A percentile compares a stretch with the other conserved stretches of the same genome.
Evolutionary conservation across 2,888 invertebrate genomes (phyloP).

Genomic region (Germaria angustata): DNA sequence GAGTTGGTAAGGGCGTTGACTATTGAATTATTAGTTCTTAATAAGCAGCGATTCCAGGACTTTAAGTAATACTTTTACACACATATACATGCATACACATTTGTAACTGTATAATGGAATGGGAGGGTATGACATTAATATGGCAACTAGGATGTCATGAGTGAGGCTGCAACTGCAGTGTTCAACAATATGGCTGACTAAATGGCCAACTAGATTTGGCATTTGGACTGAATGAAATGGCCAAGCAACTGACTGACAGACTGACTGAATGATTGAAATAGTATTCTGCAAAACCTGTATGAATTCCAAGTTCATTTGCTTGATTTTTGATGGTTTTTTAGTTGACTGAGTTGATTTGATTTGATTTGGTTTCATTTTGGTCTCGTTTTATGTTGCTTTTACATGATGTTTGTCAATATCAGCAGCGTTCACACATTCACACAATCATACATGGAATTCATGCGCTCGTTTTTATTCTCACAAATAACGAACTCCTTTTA

Average conservation of each 20-base stretch:
- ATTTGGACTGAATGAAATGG: neutral
- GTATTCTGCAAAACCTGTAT: neutral
- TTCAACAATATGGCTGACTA: constrained; percentile 33
- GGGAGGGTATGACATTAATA: neutral
- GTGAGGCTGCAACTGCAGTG: constrained; percentile 24
- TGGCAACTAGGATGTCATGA: neutral
- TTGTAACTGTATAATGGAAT: too few relatives aligned
- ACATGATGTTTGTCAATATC: constrained; percentile 53
- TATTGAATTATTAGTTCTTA: too few relatives aligned
- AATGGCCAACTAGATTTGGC: constrained; percentile 1
- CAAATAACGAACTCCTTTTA: constrained; percentile 77
- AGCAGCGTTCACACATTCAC: constrained; percentile 27
- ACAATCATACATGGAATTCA: neutral
- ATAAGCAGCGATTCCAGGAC: too few relatives aligned
- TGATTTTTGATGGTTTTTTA: constrained; percentile 51
- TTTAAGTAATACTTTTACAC: too few relatives aligned
- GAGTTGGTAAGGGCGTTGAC: too few relatives aligned
- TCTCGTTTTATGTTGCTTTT: neutral
- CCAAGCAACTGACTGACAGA: neutral
- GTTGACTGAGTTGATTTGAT: constrained; percentile 1
- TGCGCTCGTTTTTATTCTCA: constrained; percentile 47
- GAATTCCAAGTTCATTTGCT: constrained; percentile 21
- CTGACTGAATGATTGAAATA: neutral
- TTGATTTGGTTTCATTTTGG: constrained; percentile 15
- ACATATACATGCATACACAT: too few relatives aligned